Conservation (phyloP, 1,140 invertebrate species). For the Drosophila jambulina region DNA sequence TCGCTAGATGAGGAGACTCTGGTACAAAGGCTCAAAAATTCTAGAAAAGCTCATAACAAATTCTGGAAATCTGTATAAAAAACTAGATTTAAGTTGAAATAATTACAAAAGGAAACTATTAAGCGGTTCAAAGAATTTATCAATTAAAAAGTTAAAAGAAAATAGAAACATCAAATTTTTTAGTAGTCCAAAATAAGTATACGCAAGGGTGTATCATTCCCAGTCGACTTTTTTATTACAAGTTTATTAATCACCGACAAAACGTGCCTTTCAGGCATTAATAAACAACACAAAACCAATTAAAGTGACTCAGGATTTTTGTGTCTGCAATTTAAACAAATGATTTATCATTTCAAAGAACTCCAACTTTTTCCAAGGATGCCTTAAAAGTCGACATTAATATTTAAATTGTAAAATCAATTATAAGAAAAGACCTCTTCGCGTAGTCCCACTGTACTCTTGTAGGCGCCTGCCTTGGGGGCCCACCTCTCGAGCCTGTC, state of each 20-base stretch:
- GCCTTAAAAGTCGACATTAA: background rate
- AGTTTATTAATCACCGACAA: background rate
- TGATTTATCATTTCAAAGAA: background rate
- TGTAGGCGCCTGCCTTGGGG: background rate
- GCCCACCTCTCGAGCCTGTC: slow-evolving; percentile 8
- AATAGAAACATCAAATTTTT: too few species aligned
- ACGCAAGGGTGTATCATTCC: too few species aligned
- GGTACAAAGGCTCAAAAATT: background rate
- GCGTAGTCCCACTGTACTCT: background rate
- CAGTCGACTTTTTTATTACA: too few species aligned
- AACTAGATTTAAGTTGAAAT: too few species aligned
- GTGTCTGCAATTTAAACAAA: background rate
- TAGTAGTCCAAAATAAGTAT: too few species aligned
- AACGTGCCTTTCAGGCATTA: background rate
- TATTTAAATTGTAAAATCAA: background rate
- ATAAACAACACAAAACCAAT: background rate
- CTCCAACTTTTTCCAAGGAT: background rate
- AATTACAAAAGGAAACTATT: too few species aligned
- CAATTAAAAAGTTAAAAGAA: background rate
- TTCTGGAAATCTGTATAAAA: too few species aligned
- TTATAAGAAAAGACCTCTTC: too few species aligned
- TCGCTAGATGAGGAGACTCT: background rate
- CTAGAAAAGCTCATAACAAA: too few species aligned
- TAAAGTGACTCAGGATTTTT: background rate
- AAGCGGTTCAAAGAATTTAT: too few species aligned